phyloP scores from a whole-genome alignment of 2,797 vertebrate genomes.

The Sandelia bainsii region DNA sequence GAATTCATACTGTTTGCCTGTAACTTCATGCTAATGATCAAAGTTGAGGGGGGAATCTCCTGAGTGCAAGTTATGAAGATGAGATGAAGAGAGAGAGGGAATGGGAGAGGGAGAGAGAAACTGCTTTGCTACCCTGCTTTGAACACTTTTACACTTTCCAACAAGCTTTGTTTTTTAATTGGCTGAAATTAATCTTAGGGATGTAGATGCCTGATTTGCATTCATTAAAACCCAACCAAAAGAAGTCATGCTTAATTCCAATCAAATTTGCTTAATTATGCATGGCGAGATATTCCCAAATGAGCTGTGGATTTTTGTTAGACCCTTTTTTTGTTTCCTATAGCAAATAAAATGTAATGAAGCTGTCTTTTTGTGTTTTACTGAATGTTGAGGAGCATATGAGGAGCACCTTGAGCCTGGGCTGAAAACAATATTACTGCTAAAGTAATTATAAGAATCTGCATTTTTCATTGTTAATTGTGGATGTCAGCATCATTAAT shows the following conservation, averaged over 20 bases:
- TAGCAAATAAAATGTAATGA: slow-evolving; percentile 99
- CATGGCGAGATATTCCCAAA: slow-evolving; percentile 99
- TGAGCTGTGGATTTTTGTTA: slow-evolving; percentile 98
- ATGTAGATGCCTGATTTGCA: slow-evolving; percentile 99
- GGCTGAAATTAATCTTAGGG: slow-evolving; percentile 99
- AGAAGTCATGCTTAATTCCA: slow-evolving; percentile 99
- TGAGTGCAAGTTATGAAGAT: slow-evolving; percentile 88
- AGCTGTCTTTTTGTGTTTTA: slow-evolving; percentile 99
- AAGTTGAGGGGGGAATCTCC: slow-evolving; percentile 83
- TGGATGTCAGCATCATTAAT: slow-evolving; percentile 99
- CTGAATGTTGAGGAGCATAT: slow-evolving; percentile 96
- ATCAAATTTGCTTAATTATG: slow-evolving; percentile 99
- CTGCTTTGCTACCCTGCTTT: slow-evolving; percentile 89
- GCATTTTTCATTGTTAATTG: slow-evolving; percentile 99
- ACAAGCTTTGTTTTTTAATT: slow-evolving; percentile 99
- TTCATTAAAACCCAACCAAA: slow-evolving; percentile 99
- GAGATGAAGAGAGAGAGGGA: slow-evolving; percentile 79
- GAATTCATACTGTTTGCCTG: slow-evolving; percentile 82
- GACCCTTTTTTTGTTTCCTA: slow-evolving; percentile 91
- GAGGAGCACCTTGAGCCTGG: slow-evolving; percentile 96
- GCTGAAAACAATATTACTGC: slow-evolving; percentile 99
- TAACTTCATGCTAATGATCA: slow-evolving; percentile 88
- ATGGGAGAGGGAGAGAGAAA: slow-evolving; percentile 67
- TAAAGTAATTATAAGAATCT: slow-evolving; percentile 99
- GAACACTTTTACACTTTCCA: slow-evolving; percentile 97